Base-by-base conservation (phyloP, 1,140 invertebrate genomes). In the Cyrtorhinus lividipennis region DNA sequence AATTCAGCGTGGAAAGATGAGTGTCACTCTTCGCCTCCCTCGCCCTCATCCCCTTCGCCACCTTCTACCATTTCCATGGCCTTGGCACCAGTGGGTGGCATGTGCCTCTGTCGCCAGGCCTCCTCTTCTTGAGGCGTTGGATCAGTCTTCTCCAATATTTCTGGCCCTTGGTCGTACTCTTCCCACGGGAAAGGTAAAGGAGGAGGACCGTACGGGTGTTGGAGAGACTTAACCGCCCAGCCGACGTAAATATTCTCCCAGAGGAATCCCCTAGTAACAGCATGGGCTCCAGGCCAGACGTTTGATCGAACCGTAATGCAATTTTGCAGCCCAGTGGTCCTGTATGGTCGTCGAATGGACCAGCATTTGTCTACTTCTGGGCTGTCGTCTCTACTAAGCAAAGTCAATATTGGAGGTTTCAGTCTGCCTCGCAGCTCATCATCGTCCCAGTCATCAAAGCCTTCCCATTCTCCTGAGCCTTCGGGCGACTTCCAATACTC, bases 281-380 rank as follows among this genome's bases (percentile, higher is more conserved):
- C 80, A 24, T 78, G 81, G 10, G 85, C 85, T 5, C 87, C 87
- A 0, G 85, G 85, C 87, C 87, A 89, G 22, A 86, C 63, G 70
- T 86, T 85, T 2, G 86, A 88, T 46, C 80, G 74, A 46, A 87
- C 71, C 13, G 82, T 68, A 1, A 79, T 80, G n/a, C 86, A 68
- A 15, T 83, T 79, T 44, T 79, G 78, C 57, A 83, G 79, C 15
- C 79, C 77, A n/a, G 72, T 59, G 5, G 73, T 64, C n/a, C 61
- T 67, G 1, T 79, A 78, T 18, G 83, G 81, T 66, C 74, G 66
- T 48, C 81, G 75, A 0, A 79, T 72, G 0, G 78, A 80, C 88
- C 88, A 92, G 0, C 83, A 80, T 59, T 76, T 72, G 24, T 79
- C 72, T 15, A 76, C 76, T 62, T 84, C 80, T 0, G 80, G 58